Percentiles rank a stretch among this genome's conserved stretches.
Conservation (phyloP, 2,113 vertebrate species). For the Lamprologus callipterus region DNA sequence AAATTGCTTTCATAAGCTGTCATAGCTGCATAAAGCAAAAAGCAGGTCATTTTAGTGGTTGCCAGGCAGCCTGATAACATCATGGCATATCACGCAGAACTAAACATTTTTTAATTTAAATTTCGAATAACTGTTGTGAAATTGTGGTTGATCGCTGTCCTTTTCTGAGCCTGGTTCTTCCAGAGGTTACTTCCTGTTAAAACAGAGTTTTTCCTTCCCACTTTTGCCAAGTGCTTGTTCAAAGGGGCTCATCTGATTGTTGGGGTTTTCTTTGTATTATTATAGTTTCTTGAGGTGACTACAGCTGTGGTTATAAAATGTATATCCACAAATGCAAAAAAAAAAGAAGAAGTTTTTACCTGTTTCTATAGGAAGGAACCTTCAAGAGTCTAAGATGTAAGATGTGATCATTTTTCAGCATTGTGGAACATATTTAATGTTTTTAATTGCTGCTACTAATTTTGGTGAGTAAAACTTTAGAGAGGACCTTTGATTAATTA, state of each 20-base stretch:
- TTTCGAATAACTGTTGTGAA: accelerated
- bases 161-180: background rate
- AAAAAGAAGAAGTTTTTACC: accelerated
- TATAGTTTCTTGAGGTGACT: accelerated
- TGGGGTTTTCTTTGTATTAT: background rate
- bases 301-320: background rate
- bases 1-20: background rate
- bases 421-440: background rate
- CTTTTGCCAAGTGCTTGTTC: background rate
- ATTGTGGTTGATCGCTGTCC: accelerated
- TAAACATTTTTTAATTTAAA: background rate
- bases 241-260: background rate
- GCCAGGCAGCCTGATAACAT: background rate
- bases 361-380: background rate
- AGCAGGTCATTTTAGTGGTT: background rate
- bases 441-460: background rate
- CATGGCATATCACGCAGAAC: background rate
- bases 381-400: background rate
- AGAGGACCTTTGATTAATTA: background rate
- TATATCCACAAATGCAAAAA: background rate
- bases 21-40: accelerated
- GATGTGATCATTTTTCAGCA: background rate
- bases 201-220: background rate
- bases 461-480: background rate
- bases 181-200: background rate